A percentile compares a stretch with the other conserved stretches of the same genome.
Evolutionary conservation across 2,797 vertebrate genomes (phyloP).

Genomic region (Eulemur rubriventer): DNA sequence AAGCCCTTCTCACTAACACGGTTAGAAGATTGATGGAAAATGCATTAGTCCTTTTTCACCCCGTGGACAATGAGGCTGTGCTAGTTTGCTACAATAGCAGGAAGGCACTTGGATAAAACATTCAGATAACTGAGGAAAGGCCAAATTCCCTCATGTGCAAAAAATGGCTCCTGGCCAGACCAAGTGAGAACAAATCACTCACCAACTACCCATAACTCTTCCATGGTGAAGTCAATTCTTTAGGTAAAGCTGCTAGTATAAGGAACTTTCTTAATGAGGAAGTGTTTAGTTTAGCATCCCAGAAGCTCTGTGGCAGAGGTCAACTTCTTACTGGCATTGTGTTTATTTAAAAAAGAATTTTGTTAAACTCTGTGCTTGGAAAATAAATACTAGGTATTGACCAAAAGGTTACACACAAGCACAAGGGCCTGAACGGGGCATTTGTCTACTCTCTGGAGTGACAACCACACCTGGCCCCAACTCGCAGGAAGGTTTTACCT

Average conservation of each 20-base stretch:
- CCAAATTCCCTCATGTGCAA: constrained; percentile 86
- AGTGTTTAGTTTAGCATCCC: constrained; percentile 76
- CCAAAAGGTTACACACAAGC: not conserved
- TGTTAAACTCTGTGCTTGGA: not conserved
- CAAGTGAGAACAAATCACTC: constrained; percentile 81
- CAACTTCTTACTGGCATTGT: constrained; percentile 41
- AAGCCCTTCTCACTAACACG: constrained; percentile 51
- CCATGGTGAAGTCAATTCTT: constrained; percentile 57
- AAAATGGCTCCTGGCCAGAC: constrained; percentile 84
- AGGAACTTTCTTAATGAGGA: constrained; percentile 71
- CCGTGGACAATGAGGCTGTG: constrained; percentile 73
- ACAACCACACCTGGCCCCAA: not conserved
- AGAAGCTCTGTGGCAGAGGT: constrained; percentile 58
- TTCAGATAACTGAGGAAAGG: constrained; percentile 88
- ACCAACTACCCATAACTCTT: constrained; percentile 69
- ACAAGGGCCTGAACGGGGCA: not conserved
- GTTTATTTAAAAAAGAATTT: constrained; percentile 48
- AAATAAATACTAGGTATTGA: constrained; percentile 70
- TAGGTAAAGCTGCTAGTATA: constrained; percentile 61
- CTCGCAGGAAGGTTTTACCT: not conserved
- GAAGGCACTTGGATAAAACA: constrained; percentile 88
- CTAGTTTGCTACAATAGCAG: constrained; percentile 86
- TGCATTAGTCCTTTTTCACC: constrained; percentile 73
- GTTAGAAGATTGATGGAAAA: constrained; percentile 79
- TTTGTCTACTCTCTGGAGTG: not conserved